A percentile compares a stretch with the other conserved stretches of the same genome.
Evolutionary conservation across 2,797 vertebrate species (phyloP).

Genomic region (Karalla daura): DNA sequence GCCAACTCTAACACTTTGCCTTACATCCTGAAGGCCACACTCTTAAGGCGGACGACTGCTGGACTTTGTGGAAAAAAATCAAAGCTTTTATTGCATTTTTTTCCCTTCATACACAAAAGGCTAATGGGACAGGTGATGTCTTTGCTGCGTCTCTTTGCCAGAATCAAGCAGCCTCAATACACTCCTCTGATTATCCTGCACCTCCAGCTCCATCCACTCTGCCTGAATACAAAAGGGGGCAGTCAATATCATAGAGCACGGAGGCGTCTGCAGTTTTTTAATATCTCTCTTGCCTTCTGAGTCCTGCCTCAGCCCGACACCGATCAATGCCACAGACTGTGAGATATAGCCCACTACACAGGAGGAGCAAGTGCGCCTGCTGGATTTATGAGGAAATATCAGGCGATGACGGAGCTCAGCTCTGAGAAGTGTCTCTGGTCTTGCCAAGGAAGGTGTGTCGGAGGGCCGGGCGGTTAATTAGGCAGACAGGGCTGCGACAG

Average conservation of each 20-base stretch:
- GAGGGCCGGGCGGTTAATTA: constrained; percentile 63
- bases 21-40: neutral
- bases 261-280: constrained; percentile 71
- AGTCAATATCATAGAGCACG: constrained; percentile 74
- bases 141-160: constrained; percentile 36
- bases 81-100: constrained; percentile 26
- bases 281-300: constrained; percentile 76
- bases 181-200: constrained; percentile 65
- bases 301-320: constrained; percentile 63
- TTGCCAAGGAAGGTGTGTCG: constrained; percentile 42
- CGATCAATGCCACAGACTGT: constrained; percentile 79
- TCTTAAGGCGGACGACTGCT: constrained; percentile 5
- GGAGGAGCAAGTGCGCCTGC: constrained; percentile 49
- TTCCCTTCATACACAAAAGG: constrained; percentile 6
- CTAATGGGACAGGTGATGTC: constrained; percentile 42
- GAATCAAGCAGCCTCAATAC: constrained; percentile 52
- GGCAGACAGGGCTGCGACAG: constrained; percentile 44
- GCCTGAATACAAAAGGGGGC: constrained; percentile 69
- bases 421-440: constrained; percentile 58
- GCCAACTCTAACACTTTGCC: constrained; percentile 17
- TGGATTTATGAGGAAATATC: constrained; percentile 75
- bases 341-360: constrained; percentile 70
- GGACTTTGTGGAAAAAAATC: constrained; percentile 24
- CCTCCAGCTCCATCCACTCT: constrained; percentile 45
- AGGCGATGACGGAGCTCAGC: constrained; percentile 51